Evolutionary conservation across 1,140 invertebrate species (phyloP).

Genomic region (Anastatus disparis): DNA sequence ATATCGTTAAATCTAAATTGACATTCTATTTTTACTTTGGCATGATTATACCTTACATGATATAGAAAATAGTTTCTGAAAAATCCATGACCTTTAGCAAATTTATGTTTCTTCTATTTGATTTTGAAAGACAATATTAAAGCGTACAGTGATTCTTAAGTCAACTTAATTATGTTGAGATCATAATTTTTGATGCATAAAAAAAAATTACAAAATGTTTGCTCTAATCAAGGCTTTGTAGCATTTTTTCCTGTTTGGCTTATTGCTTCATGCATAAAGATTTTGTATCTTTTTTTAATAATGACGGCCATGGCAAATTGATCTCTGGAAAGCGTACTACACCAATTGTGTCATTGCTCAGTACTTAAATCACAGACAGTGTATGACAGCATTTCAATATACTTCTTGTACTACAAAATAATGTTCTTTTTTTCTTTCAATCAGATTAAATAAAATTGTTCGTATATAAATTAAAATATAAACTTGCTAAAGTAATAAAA

Average conservation of each 20-base stretch:
- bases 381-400: constrained; percentile 52
- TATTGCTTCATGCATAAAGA: constrained; percentile 28
- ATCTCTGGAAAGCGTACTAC: constrained; percentile 28
- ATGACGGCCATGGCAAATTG: constrained; percentile 19
- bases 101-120: constrained; percentile 4
- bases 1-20: constrained; percentile 24
- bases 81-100: constrained; percentile 5
- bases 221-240: not conserved
- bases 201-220: not conserved
- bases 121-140: constrained; percentile 25
- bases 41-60: constrained; percentile 3
- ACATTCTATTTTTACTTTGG: constrained; percentile 23
- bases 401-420: constrained; percentile 45
- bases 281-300: constrained; percentile 27
- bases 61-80: constrained; percentile 10
- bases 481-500: constrained; percentile 32
- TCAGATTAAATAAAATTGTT: constrained; percentile 52
- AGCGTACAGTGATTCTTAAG: constrained; percentile 15
- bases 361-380: constrained; percentile 60
- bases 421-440: constrained; percentile 47
- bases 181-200: constrained; percentile 8
- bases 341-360: constrained; percentile 43
- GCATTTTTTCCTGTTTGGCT: constrained; percentile 19
- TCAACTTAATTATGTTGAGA: constrained; percentile 28
- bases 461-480: constrained; percentile 50